Conservation (phyloP, 2,113 vertebrate species). For the Nerophis lumbriciformis region DNA sequence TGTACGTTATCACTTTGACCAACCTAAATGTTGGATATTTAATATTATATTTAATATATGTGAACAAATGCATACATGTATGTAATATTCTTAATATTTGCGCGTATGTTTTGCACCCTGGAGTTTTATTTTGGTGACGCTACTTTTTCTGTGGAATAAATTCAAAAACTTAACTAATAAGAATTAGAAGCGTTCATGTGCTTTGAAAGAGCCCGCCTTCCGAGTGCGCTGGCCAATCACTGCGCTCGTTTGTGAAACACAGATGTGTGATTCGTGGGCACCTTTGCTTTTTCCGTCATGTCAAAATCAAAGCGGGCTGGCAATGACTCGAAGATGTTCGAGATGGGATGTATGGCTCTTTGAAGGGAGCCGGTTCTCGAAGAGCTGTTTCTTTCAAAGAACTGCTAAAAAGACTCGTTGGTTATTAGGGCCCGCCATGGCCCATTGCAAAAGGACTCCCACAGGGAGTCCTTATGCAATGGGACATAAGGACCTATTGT, state of each 20-base stretch:
- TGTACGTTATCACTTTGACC: background rate
- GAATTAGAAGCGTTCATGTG: constrained; percentile 1
- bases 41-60: too few species aligned
- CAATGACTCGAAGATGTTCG: too few species aligned
- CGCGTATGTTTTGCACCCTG: background rate
- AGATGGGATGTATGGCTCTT: too few species aligned
- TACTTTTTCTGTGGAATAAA: background rate
- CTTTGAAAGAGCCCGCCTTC: constrained; percentile 62
- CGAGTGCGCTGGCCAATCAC: constrained; percentile 31
- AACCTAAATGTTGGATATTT: too few species aligned
- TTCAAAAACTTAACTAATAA: background rate
- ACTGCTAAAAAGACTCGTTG: too few species aligned
- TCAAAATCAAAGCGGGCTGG: background rate
- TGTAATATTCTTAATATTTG: background rate
- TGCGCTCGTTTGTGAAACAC: constrained; percentile 1
- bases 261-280: constrained; percentile 28
- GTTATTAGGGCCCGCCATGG: too few species aligned
- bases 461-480: too few species aligned
- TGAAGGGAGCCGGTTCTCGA: too few species aligned
- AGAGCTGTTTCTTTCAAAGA: too few species aligned
- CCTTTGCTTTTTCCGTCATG: background rate
- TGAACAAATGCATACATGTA: background rate
- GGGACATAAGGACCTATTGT: too few species aligned
- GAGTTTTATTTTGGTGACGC: background rate
- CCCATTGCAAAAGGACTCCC: too few species aligned